Conservation (phyloP, 2,888 invertebrate genomes). For the Melipona bicolor region DNA sequence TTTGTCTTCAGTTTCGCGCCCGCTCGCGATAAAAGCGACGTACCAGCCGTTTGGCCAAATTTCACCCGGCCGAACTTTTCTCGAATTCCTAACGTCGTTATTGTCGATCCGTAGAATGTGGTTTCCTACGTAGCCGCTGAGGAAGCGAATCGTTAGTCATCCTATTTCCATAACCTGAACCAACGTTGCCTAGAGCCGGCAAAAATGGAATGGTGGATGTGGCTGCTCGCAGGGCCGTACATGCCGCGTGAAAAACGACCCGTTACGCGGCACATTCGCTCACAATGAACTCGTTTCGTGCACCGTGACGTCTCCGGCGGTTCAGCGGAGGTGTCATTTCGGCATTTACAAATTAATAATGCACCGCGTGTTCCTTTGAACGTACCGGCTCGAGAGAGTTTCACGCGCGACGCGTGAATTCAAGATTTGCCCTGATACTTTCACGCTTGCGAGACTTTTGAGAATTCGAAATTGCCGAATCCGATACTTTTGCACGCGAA, state of each 20-base stretch:
- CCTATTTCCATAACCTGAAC: conserved; percentile 78
- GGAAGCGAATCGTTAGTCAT: conserved; percentile 66
- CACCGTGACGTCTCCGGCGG: conserved; percentile 53
- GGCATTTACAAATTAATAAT: conserved; percentile 4
- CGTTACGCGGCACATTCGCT: conserved; percentile 62
- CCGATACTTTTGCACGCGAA: background rate
- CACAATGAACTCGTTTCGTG: conserved; percentile 66
- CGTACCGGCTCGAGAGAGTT: background rate
- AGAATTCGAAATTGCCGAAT: background rate
- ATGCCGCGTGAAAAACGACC: conserved; percentile 65
- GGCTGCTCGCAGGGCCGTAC: conserved; percentile 55
- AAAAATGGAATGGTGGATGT: conserved; percentile 64
- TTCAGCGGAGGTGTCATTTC: conserved; percentile 12
- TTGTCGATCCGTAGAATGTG: conserved; percentile 42
- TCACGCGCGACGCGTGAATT: background rate
- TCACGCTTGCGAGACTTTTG: no score
- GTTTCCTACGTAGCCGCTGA: conserved; percentile 36
- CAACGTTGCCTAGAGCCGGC: conserved; percentile 61
- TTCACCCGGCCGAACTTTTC: background rate
- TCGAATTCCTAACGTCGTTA: conserved; percentile 58
- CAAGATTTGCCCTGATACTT: background rate
- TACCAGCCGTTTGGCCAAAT: background rate
- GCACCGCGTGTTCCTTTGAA: background rate
- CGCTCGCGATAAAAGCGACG: background rate
- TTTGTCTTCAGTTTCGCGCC: background rate